These are phyloP conservation scores for Whitmania pigra DNA, from an alignment of 1,140 invertebrate species.

Conservation along the genomic window DNA sequence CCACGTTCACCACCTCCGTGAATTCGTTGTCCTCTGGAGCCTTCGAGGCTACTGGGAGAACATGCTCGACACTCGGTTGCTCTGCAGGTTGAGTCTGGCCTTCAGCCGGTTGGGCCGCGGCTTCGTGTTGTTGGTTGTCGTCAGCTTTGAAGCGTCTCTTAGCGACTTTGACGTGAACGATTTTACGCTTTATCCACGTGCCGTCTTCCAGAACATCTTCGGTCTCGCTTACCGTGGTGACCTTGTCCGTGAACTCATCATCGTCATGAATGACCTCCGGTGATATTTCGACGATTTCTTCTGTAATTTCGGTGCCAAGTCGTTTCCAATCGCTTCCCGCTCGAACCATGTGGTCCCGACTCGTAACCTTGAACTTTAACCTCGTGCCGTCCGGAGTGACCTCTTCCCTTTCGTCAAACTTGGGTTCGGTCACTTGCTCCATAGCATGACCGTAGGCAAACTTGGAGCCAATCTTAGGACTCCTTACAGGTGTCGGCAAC, in stretches of 20 bases:
- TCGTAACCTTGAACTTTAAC: constrained; percentile 21
- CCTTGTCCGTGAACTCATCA: constrained; percentile 4
- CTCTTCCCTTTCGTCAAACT: constrained; percentile 29
- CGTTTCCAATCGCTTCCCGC: neutral
- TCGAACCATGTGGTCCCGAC: neutral
- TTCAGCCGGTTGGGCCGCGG: neutral
- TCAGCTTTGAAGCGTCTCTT: neutral
- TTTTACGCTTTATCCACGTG: constrained; percentile 15
- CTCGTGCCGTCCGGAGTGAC: constrained; percentile 31
- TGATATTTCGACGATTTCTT: constrained; percentile 14
- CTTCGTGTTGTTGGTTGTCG: neutral
- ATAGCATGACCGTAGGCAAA: no score
- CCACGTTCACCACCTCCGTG: neutral
- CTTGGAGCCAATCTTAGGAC: neutral
- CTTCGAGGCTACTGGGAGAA: neutral
- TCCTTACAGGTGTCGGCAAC: neutral
- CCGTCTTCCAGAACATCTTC: constrained; percentile 1
- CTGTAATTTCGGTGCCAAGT: constrained; percentile 15
- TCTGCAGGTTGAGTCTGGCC: neutral
- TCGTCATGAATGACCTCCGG: constrained; percentile 2
- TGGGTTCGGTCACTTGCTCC: neutral
- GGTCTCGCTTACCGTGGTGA: constrained; percentile 9
- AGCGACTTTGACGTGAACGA: neutral
- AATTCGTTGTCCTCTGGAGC: neutral
- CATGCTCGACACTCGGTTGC: neutral